These are phyloP conservation scores for Tribolium castaneum DNA, from an alignment of 1,140 invertebrate species.

Conservation along the genomic window DNA sequence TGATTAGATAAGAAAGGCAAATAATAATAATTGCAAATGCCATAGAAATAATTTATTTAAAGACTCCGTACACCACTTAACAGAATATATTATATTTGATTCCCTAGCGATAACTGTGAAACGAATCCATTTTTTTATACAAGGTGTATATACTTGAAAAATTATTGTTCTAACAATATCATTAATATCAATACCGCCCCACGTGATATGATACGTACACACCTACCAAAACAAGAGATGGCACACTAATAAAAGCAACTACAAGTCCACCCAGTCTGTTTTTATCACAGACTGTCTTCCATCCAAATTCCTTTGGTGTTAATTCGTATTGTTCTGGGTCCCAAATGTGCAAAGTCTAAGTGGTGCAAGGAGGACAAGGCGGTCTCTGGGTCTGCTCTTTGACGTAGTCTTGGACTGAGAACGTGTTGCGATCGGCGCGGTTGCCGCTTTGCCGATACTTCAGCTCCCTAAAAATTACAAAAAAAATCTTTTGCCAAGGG, in stretches of 20 bases:
- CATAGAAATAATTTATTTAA: conserved; percentile 28
- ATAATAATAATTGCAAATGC: background rate
- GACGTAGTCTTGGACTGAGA: conserved; percentile 78
- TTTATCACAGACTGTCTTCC: conserved; percentile 23
- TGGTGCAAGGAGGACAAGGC: conserved; percentile 58
- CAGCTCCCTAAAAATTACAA: conserved; percentile 70
- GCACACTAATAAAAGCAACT: conserved; percentile 26
- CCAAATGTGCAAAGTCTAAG: conserved; percentile 22
- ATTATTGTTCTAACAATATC: conserved; percentile 30
- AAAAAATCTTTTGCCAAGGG: too few species aligned
- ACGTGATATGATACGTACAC: conserved; percentile 3
- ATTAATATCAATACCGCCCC: background rate
- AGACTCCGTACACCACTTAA: conserved; percentile 3
- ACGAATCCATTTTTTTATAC: background rate
- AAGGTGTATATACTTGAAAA: conserved; percentile 16
- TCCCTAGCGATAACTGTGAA: conserved; percentile 2
- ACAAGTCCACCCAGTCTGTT: background rate
- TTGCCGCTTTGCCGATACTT: conserved; percentile 70
- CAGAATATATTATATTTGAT: conserved; percentile 16
- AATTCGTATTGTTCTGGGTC: conserved; percentile 30
- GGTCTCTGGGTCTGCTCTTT: conserved; percentile 70
- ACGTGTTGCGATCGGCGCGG: conserved; percentile 68
- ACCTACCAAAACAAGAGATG: conserved; percentile 6
- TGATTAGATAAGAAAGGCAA: background rate
- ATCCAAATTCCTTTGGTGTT: conserved; percentile 1